Conservation (phyloP, 2,113 vertebrate genomes). For the Zosterops lateralis region DNA sequence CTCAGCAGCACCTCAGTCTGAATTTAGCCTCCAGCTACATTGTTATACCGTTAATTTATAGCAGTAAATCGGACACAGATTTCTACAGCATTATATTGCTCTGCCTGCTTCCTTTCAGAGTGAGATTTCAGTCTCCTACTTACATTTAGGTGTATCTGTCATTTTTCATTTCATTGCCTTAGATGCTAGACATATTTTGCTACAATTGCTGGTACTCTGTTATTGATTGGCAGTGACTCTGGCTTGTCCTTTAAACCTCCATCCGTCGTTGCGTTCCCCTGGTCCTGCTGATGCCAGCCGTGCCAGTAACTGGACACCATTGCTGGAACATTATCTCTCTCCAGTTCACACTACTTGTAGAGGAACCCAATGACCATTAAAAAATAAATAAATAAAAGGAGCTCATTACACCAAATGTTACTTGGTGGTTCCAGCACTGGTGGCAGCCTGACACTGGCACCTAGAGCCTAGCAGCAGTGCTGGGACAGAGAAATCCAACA, state of each 20-base stretch:
- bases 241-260: neutral
- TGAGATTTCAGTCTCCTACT: neutral
- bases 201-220: neutral
- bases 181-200: neutral
- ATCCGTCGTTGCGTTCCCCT: conserved; percentile 32
- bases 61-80: conserved; percentile 18
- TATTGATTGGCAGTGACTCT: neutral
- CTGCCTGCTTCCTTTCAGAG: neutral
- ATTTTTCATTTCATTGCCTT: conserved; percentile 1
- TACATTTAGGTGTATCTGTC: neutral
- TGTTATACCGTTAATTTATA: conserved; percentile 10
- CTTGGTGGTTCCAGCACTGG: neutral
- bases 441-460: neutral
- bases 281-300: neutral
- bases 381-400: neutral
- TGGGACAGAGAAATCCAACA: neutral
- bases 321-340: neutral
- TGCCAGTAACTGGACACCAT: neutral
- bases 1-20: neutral
- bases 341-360: neutral
- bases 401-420: neutral
- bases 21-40: conserved; percentile 10
- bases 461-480: neutral
- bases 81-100: neutral
- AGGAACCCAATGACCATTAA: neutral